These are phyloP conservation scores for Parthenolecanium corni DNA, from an alignment of 2,888 invertebrate genomes.

Conservation along the genomic window DNA sequence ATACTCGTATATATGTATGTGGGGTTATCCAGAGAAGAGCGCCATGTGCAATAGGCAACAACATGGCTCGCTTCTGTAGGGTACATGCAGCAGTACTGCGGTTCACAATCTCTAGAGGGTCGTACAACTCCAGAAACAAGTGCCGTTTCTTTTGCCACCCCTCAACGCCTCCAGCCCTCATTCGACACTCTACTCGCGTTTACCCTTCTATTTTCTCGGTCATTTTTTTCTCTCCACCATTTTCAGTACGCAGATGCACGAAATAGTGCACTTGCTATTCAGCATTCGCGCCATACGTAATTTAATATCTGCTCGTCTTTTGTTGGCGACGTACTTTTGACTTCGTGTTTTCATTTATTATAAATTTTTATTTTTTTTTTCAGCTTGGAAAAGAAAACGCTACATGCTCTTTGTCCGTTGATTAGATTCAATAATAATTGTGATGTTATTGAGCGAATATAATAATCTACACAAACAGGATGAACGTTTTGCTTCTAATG, in stretches of 20 bases:
- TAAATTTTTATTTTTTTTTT: neutral
- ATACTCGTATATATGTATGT: no score
- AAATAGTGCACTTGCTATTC: constrained; percentile 25
- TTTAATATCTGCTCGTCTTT: constrained; percentile 22
- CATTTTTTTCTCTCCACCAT: neutral
- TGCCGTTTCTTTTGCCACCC: neutral
- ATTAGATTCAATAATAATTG: no score
- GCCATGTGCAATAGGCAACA: constrained; percentile 22
- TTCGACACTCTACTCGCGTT: neutral
- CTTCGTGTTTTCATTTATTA: neutral
- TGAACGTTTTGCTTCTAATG: no score
- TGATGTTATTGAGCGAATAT: no score
- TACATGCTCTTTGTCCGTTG: neutral
- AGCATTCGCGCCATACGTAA: constrained; percentile 21
- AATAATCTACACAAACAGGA: no score
- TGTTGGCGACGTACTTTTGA: neutral
- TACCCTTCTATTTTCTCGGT: neutral
- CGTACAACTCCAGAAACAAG: constrained; percentile 27
- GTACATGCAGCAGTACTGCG: constrained; percentile 14
- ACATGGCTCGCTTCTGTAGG: constrained; percentile 3
- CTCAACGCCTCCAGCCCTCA: no score
- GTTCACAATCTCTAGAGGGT: constrained; percentile 25
- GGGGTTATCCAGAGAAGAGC: no score
- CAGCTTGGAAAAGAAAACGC: no score
- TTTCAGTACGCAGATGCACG: neutral